These are phyloP conservation scores for Oscheius sp. DNA, from an alignment of 2,888 invertebrate genomes.

Conservation along the genomic window DNA sequence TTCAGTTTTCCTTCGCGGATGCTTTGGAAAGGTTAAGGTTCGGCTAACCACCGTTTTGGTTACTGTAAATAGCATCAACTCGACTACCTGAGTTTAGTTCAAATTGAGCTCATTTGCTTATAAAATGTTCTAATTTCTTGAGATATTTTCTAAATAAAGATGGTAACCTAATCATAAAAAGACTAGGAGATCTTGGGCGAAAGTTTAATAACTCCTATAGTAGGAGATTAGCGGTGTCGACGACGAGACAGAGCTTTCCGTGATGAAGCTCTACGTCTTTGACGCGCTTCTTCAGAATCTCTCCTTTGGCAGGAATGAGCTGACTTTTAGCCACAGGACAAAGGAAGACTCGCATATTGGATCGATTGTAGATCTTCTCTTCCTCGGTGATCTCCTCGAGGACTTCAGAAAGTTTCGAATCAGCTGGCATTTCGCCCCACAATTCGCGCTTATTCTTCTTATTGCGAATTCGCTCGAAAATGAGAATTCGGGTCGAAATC, in stretches of 20 bases:
- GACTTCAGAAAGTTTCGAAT: neutral
- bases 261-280: constrained; percentile 9
- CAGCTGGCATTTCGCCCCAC: neutral
- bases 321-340: neutral
- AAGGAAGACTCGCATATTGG: neutral
- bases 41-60: neutral
- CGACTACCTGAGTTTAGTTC: neutral
- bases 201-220: neutral
- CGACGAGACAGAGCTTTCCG: constrained; percentile 12
- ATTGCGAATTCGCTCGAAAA: neutral
- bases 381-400: neutral
- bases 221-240: neutral
- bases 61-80: neutral
- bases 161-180: too few species aligned
- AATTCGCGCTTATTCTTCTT: constrained; percentile 1
- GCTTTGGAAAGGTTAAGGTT: neutral
- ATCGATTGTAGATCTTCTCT: neutral
- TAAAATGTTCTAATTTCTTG: neutral
- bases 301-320: neutral
- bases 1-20: neutral
- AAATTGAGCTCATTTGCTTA: neutral
- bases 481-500: neutral
- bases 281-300: neutral
- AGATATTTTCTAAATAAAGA: neutral
- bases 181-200: too few species aligned